Evolutionary conservation across 2,888 invertebrate species (phyloP), one percentile per base, ranked within the genome.

Genomic region (Eueremaeus valkanovi): DNA sequence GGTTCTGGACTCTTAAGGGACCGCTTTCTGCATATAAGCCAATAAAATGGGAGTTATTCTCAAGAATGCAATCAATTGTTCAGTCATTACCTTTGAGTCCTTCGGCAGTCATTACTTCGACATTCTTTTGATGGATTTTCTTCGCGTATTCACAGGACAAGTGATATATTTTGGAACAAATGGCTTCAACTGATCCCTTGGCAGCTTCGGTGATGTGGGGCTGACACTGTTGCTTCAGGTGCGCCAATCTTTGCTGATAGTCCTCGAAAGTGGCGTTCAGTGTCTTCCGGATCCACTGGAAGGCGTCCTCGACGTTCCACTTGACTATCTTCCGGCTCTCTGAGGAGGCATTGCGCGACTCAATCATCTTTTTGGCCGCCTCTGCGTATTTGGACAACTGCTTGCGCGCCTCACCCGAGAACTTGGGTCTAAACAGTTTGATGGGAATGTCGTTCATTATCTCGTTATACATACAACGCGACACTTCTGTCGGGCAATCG

Each of bases 361-460:
- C 97, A 80, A 97, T 95, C 86, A 96, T 93, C 84, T 93, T 92
- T 83, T 96, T 96, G 1, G 97, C 96, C 21, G 96, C 95, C 84
- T 97, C 96, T 0, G 96, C 95, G 85, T 96, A 98, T 74, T 90
- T 88, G 3, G 92, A 92, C 31, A 97, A 85, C 82, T 97, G 96
- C 83, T 96, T 95, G 42, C 96, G 87, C 0, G 96, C 96, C 85
- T 97, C 97, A 0, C 92, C 93, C 3, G 95, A 93, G 82, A 93
- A 96, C 84, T 95, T 95, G 11, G 96, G 95, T 83, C 94, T 90
- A n/a, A 92, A 89, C 77, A 97, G 87, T 84, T 95, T 95, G 77
- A 97, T 93, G 13, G 97, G 97, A 82, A 98, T 94, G 85, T 97
- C 96, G 84, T 95, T 93, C 94, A 97, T 95, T 74, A 97, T 94